These are phyloP conservation scores for Calameuta pallipes DNA, from an alignment of 2,888 invertebrate species.

Conservation along the genomic window DNA sequence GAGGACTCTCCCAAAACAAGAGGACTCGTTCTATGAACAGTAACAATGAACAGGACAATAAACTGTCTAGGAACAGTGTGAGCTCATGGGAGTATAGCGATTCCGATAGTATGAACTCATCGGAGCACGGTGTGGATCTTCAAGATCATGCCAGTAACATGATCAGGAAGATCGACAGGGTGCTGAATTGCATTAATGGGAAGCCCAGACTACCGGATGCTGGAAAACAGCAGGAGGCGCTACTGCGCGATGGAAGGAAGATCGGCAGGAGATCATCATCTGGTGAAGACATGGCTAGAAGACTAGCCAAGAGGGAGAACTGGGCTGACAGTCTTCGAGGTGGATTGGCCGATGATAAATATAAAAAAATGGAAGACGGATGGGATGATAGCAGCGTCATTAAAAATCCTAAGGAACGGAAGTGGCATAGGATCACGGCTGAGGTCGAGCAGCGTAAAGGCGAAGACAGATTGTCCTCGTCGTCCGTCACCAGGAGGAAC, in stretches of 20 bases:
- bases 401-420: conserved; percentile 50
- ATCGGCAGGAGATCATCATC: neutral
- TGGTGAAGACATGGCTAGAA: conserved; percentile 5
- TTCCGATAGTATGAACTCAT: conserved; percentile 73
- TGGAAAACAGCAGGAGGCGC: neutral
- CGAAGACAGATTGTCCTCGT: conserved; percentile 9
- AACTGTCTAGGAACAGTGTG: conserved; percentile 72
- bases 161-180: conserved; percentile 44
- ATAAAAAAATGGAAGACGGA: conserved; percentile 55
- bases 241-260: neutral
- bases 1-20: neutral
- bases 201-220: conserved; percentile 25
- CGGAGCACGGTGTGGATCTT: conserved; percentile 46
- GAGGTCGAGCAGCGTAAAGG: conserved; percentile 42
- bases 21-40: neutral
- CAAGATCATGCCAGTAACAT: conserved; percentile 37
- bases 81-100: conserved; percentile 77
- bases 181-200: conserved; percentile 45
- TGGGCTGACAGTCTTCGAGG: conserved; percentile 57
- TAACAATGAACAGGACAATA: conserved; percentile 54
- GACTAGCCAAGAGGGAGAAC: conserved; percentile 40
- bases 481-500: conserved; percentile 25
- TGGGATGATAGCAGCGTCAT: conserved; percentile 57
- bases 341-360: conserved; percentile 44
- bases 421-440: conserved; percentile 58